These are phyloP conservation scores for Brachionus koreanus DNA, from an alignment of 1,140 invertebrate species.

Conservation along the genomic window DNA sequence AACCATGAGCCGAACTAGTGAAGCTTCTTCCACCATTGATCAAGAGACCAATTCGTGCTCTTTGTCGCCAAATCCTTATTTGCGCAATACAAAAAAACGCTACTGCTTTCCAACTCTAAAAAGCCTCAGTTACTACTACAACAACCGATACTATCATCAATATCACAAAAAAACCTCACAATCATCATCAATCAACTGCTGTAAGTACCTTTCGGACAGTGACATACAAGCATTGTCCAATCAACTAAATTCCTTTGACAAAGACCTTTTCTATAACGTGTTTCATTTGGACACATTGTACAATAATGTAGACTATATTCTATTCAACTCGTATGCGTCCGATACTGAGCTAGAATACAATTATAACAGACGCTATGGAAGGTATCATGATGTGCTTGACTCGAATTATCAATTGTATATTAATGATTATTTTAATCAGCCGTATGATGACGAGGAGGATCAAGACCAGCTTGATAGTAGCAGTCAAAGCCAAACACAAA, in stretches of 20 bases:
- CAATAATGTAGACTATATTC: conserved; percentile 40
- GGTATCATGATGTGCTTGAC: neutral
- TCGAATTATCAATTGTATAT: conserved; percentile 43
- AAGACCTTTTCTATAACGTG: conserved; percentile 33
- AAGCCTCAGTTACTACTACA: conserved; percentile 31
- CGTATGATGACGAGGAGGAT: conserved; percentile 26
- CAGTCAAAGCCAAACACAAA: neutral
- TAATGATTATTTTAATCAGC: conserved; percentile 44
- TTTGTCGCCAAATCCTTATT: neutral
- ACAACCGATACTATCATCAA: conserved; percentile 40
- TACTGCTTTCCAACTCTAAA: conserved; percentile 38
- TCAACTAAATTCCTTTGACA: conserved; percentile 10
- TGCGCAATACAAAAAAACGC: neutral
- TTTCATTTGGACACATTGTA: conserved; percentile 40
- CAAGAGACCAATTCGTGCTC: neutral
- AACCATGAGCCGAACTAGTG: neutral
- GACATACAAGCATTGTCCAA: conserved; percentile 22
- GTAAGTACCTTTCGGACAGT: conserved; percentile 40
- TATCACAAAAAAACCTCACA: neutral
- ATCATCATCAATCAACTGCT: neutral
- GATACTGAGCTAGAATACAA: conserved; percentile 36
- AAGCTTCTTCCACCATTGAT: neutral
- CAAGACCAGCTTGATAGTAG: neutral
- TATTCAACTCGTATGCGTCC: conserved; percentile 36
- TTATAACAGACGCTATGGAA: conserved; percentile 19